A percentile compares a stretch with the other conserved stretches of the same genome.
These are phyloP conservation scores for Caenorhabditis sinica DNA, from an alignment of 2,888 invertebrate genomes.

Conservation along the genomic window DNA sequence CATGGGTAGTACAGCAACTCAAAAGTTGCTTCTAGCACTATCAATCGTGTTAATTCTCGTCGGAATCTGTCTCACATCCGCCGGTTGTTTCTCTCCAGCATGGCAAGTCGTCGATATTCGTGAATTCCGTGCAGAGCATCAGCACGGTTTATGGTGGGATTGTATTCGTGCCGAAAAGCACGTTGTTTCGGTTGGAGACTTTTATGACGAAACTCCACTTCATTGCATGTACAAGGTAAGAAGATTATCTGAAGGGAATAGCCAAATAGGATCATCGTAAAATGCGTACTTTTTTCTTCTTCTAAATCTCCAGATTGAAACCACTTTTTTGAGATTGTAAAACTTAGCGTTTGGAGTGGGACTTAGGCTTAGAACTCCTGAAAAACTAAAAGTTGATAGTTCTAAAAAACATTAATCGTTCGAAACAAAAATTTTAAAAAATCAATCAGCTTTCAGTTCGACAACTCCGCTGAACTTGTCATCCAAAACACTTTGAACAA, in stretches of 20 bases:
- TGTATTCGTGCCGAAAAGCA: constrained; percentile 83
- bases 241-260: background rate
- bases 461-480: constrained; percentile 82
- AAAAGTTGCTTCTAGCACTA: constrained; percentile 79
- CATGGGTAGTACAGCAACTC: constrained; percentile 73
- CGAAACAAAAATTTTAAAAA: background rate
- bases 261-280: constrained; percentile 23
- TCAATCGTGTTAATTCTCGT: constrained; percentile 80
- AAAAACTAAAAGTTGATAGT: background rate
- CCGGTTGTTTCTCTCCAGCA: constrained; percentile 78
- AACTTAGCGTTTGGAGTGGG: background rate
- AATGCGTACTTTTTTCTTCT: constrained; percentile 33
- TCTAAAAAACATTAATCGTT: background rate
- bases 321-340: constrained; percentile 15
- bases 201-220: constrained; percentile 82
- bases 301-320: constrained; percentile 26
- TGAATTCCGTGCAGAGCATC: constrained; percentile 83
- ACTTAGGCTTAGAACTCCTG: no score
- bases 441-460: constrained; percentile 73
- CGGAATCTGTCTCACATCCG: constrained; percentile 79
- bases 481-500: constrained; percentile 82
- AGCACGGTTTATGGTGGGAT: constrained; percentile 83
- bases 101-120: constrained; percentile 83
- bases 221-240: constrained; percentile 83
- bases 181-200: constrained; percentile 83